phyloP scores from a whole-genome alignment of 2,888 invertebrate genomes.

The Drosophila mimica region DNA sequence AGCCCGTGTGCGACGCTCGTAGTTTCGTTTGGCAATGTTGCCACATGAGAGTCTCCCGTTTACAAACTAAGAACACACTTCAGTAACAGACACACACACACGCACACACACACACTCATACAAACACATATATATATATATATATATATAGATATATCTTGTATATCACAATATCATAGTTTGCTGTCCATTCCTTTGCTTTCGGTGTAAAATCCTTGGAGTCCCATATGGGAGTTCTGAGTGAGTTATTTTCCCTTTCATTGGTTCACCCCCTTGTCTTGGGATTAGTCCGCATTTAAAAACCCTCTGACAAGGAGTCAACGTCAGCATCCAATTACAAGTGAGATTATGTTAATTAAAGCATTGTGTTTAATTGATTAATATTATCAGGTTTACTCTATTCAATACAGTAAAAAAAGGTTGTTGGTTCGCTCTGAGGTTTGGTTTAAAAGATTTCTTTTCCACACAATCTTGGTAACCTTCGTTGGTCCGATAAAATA shows the following conservation, averaged over 20 bases:
- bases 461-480: too few species aligned
- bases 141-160: too few species aligned
- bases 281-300: neutral
- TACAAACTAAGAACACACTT: constrained; percentile 35
- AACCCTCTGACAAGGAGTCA: neutral
- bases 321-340: too few species aligned
- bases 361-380: neutral
- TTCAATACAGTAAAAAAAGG: neutral
- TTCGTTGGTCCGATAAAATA: neutral
- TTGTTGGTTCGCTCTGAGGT: neutral
- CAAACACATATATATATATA: too few species aligned
- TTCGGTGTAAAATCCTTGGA: neutral
- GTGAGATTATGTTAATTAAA: neutral
- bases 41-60: constrained; percentile 12
- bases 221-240: neutral
- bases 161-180: neutral
- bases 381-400: neutral
- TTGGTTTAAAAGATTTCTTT: neutral
- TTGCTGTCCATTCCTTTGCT: neutral
- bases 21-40: constrained; percentile 48
- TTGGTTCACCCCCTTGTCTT: neutral
- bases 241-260: neutral
- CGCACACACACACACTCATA: neutral
- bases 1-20: constrained; percentile 2
- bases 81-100: neutral